These are phyloP conservation scores for Fulica atra DNA, from an alignment of 2,113 vertebrate genomes.

Conservation along the genomic window DNA sequence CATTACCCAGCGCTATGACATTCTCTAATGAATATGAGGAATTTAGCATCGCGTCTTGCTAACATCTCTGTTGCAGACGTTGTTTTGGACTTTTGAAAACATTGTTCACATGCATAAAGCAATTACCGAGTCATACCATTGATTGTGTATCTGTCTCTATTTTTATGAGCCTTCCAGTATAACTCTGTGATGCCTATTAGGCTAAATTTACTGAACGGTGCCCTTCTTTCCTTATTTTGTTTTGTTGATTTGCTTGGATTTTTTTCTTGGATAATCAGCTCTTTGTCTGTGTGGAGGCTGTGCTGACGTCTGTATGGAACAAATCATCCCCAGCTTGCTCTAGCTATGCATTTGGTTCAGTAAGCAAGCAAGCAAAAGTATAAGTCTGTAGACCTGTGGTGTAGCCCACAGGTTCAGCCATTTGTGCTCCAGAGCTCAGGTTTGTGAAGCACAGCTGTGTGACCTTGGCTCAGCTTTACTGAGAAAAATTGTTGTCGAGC, in stretches of 20 bases:
- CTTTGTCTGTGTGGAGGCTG: neutral
- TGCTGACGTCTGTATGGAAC: neutral
- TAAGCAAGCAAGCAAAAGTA: neutral
- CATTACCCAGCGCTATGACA: slow-evolving; percentile 34
- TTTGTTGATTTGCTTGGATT: neutral
- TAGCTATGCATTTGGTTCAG: neutral
- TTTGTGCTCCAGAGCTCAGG: neutral
- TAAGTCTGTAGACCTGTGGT: neutral
- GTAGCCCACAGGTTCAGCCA: neutral
- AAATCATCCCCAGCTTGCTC: neutral
- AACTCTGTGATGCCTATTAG: slow-evolving; percentile 19
- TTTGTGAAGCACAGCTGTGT: slow-evolving; percentile 29
- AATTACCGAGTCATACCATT: slow-evolving; percentile 44
- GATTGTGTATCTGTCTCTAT: slow-evolving; percentile 26
- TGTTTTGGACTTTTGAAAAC: slow-evolving; percentile 37
- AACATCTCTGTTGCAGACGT: slow-evolving; percentile 32
- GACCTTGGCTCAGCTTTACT: slow-evolving; percentile 18
- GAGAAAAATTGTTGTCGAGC: neutral
- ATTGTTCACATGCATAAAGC: slow-evolving; percentile 6
- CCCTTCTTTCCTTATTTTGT: neutral
- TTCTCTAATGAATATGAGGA: slow-evolving; percentile 45
- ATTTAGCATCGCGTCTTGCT: neutral
- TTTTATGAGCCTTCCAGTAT: slow-evolving; percentile 2
- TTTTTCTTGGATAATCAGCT: slow-evolving; percentile 17
- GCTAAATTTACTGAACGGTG: slow-evolving; percentile 11